Percentiles rank a stretch among this genome's conserved stretches.
phyloP scores from a whole-genome alignment of 2,113 vertebrate species.

The Hyperoodon ampullatus region DNA sequence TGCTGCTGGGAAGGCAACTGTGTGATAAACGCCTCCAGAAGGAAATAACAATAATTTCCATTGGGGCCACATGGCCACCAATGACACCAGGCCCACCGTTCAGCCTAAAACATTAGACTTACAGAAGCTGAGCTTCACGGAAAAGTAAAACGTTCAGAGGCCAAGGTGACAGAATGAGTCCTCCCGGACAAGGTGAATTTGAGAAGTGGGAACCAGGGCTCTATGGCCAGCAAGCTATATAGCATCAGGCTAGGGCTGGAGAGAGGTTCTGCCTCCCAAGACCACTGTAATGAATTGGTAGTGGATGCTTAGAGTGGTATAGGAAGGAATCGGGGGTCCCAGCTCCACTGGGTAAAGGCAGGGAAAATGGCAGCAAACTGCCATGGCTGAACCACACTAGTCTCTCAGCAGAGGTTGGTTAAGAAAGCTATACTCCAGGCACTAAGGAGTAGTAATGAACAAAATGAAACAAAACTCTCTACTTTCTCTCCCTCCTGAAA shows the following conservation, averaged over 20 bases:
- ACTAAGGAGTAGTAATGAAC: background rate
- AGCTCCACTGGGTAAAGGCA: background rate
- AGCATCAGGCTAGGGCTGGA: background rate
- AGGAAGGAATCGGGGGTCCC: background rate
- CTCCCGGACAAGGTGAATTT: background rate
- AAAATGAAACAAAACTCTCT: background rate
- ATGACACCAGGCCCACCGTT: background rate
- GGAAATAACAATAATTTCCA: slow-evolving; percentile 24
- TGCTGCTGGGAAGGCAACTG: background rate
- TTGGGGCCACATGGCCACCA: background rate
- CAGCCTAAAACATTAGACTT: background rate
- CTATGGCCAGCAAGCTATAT: background rate
- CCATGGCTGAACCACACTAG: background rate
- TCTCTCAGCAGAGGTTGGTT: background rate
- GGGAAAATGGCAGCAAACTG: background rate
- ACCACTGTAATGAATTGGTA: background rate
- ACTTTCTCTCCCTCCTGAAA: background rate
- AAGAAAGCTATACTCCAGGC: background rate
- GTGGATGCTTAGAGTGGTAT: background rate
- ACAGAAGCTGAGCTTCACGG: background rate
- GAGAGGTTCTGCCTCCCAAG: background rate
- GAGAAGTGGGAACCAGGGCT: background rate
- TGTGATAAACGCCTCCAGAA: background rate
- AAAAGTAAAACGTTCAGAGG: background rate
- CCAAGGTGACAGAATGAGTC: background rate